phyloP scores from a whole-genome alignment of 2,113 vertebrate species.

The Plecturocebus donacophilus region DNA sequence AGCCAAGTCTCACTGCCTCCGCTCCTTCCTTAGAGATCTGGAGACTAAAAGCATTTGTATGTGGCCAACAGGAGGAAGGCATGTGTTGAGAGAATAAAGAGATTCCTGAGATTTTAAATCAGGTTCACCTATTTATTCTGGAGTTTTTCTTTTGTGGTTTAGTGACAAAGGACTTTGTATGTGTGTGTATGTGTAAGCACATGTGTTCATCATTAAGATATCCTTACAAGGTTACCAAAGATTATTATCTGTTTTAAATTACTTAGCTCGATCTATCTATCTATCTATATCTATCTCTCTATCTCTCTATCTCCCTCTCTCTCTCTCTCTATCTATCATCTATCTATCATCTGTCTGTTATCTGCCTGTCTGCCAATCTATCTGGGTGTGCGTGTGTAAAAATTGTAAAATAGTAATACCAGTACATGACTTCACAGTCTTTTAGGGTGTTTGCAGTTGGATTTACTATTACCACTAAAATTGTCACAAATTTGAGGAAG shows the following conservation, averaged over 20 bases:
- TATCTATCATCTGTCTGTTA: background rate
- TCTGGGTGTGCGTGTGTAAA: background rate
- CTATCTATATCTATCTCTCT: background rate
- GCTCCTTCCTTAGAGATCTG: background rate
- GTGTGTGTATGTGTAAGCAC: background rate
- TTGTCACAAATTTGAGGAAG: background rate
- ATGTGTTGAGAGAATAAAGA: background rate
- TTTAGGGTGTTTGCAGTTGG: background rate
- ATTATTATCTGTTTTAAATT: background rate
- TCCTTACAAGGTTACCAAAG: background rate
- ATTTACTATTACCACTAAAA: background rate
- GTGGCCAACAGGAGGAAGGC: background rate
- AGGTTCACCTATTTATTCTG: background rate
- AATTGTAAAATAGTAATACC: background rate
- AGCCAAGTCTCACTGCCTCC: background rate
- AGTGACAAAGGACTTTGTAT: background rate
- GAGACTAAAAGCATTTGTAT: background rate
- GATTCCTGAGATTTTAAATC: background rate
- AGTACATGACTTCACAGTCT: background rate
- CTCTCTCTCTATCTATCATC: too few relatives aligned
- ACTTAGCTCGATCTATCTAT: background rate
- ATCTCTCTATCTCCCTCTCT: too few relatives aligned
- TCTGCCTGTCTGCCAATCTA: background rate
- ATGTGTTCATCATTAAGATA: background rate
- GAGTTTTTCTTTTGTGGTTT: background rate